Evolutionary conservation across 2,797 vertebrate species (phyloP).

Genomic region (Sebastes umbrosus): DNA sequence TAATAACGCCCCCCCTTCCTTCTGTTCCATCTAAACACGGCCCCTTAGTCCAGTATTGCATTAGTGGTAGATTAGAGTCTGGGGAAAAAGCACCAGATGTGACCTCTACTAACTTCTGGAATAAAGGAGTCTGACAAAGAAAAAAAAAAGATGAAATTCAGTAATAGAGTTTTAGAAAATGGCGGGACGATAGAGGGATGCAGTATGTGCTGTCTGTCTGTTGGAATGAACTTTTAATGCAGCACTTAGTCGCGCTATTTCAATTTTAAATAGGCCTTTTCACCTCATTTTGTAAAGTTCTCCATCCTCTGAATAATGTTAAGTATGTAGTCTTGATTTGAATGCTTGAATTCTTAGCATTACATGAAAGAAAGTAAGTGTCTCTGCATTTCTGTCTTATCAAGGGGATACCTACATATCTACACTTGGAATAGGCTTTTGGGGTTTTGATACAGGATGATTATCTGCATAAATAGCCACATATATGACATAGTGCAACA

Average conservation of each 20-base stretch:
- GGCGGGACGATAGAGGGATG: conserved; percentile 52
- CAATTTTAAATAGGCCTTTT: conserved; percentile 63
- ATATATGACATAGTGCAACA: not conserved
- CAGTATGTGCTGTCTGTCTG: conserved; percentile 40
- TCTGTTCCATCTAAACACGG: conserved; percentile 71
- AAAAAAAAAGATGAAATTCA: conserved; percentile 44
- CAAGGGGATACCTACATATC: not conserved
- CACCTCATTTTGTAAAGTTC: conserved; percentile 47
- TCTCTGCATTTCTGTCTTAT: conserved; percentile 19
- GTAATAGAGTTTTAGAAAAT: conserved; percentile 66
- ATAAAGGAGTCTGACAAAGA: conserved; percentile 50
- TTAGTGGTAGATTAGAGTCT: conserved; percentile 79
- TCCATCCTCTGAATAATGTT: conserved; percentile 39
- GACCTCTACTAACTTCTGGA: conserved; percentile 71
- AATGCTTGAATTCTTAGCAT: conserved; percentile 31
- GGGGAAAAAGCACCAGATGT: conserved; percentile 74
- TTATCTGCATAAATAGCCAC: conserved; percentile 3
- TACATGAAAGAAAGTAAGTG: conserved; percentile 28
- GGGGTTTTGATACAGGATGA: not conserved
- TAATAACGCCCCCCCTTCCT: conserved; percentile 68
- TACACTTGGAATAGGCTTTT: conserved; percentile 20
- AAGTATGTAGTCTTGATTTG: conserved; percentile 30
- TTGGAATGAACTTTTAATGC: conserved; percentile 70
- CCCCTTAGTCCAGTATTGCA: conserved; percentile 70
- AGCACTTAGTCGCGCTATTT: conserved; percentile 67